Evolutionary conservation across 2,797 vertebrate species (phyloP).

Genomic region (Lithobates pipiens): DNA sequence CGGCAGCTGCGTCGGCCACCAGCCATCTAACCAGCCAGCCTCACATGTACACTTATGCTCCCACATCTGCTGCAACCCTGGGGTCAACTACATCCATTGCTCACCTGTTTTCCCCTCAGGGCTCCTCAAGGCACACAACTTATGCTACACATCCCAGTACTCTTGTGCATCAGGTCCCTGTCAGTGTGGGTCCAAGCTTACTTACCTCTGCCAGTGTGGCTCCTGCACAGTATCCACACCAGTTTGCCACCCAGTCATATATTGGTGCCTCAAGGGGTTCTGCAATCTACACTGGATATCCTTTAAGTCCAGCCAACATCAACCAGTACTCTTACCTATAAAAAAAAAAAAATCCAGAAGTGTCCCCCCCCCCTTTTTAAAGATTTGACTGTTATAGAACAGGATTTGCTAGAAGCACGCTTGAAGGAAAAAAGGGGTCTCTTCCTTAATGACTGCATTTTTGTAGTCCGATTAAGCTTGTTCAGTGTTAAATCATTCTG

Average conservation of each 20-base stretch:
- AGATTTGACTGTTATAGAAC: conserved; percentile 59
- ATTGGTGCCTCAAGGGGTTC: conserved; percentile 84
- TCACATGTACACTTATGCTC: conserved; percentile 91
- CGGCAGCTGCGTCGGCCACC: conserved; percentile 80
- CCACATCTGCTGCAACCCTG: conserved; percentile 86
- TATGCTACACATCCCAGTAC: conserved; percentile 86
- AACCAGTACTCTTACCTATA: conserved; percentile 89
- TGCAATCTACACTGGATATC: conserved; percentile 91
- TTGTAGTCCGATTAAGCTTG: conserved; percentile 70
- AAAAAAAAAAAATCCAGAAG: not conserved
- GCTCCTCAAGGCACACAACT: conserved; percentile 82
- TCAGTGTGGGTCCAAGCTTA: conserved; percentile 80
- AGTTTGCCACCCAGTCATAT: conserved; percentile 88
- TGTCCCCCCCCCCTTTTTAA: not conserved
- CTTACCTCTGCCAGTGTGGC: conserved; percentile 84
- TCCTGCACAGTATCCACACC: conserved; percentile 88
- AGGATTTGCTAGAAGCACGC: conserved; percentile 61
- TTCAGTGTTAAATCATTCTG: conserved; percentile 68
- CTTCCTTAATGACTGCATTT: conserved; percentile 71
- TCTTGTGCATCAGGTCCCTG: conserved; percentile 90
- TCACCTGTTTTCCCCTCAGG: conserved; percentile 87
- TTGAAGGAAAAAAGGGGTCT: conserved; percentile 66
- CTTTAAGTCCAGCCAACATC: conserved; percentile 93
- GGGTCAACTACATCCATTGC: conserved; percentile 94
- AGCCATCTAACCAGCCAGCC: conserved; percentile 81